Evolutionary conservation across 2,888 invertebrate species (phyloP).

Genomic region (Busseola fusca): DNA sequence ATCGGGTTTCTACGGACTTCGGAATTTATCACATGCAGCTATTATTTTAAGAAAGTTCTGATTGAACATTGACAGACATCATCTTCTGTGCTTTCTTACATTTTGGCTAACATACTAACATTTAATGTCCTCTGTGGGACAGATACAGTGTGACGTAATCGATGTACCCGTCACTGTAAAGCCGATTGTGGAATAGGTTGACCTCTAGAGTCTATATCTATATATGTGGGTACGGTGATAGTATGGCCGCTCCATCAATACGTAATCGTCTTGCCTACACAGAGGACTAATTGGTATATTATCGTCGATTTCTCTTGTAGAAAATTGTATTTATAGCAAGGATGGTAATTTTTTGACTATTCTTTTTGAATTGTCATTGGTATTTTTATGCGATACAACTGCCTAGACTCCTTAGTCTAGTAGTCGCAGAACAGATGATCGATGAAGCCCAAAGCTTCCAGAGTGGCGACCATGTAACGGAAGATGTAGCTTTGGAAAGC

Average conservation of each 20-base stretch:
- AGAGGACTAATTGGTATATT: constrained; percentile 21
- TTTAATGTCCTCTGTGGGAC: constrained; percentile 53
- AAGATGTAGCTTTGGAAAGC: no score
- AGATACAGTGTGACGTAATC: constrained; percentile 57
- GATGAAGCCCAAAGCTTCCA: no score
- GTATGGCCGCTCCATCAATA: constrained; percentile 34
- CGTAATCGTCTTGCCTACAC: constrained; percentile 21
- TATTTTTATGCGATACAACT: not conserved
- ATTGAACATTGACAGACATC: not conserved
- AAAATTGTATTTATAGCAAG: not conserved
- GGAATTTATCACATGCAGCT: no score
- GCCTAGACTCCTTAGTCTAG: not conserved
- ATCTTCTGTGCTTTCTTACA: constrained; percentile 24
- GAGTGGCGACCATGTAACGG: no score
- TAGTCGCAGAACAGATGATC: no score
- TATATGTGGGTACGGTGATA: constrained; percentile 15
- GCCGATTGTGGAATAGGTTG: constrained; percentile 49
- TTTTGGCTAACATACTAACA: constrained; percentile 46
- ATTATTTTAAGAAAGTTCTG: not conserved
- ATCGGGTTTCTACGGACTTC: not conserved
- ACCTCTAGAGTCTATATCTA: constrained; percentile 42
- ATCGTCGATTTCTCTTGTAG: not conserved
- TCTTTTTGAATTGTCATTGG: not conserved
- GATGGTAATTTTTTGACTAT: not conserved
- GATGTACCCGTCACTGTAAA: constrained; percentile 53